These are phyloP conservation scores for Monochamus alternatus DNA, from an alignment of 2,888 invertebrate species.

Conservation along the genomic window DNA sequence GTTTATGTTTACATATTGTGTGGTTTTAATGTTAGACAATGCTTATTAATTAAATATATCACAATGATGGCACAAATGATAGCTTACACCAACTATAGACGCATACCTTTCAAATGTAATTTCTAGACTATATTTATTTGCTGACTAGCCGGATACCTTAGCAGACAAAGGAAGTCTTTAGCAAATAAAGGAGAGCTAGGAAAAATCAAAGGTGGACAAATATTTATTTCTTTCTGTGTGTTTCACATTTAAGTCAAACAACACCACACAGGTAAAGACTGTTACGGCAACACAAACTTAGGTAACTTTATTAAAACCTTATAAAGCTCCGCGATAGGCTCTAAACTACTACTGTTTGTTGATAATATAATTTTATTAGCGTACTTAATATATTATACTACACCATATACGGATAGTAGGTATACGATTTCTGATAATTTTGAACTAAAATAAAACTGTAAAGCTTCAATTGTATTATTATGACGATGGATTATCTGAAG, in stretches of 20 bases:
- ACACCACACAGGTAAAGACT: too few species aligned
- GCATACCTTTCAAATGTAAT: slow-evolving; percentile 20
- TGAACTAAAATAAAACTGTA: too few species aligned
- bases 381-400: too few species aligned
- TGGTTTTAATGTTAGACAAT: neutral
- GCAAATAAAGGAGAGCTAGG: slow-evolving; percentile 37
- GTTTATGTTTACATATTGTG: neutral
- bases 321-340: neutral
- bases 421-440: too few species aligned
- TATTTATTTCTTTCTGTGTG: slow-evolving; percentile 22
- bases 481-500: too few species aligned
- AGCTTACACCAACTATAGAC: slow-evolving; percentile 33
- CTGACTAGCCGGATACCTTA: slow-evolving; percentile 30
- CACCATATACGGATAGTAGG: too few species aligned
- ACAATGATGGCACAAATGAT: slow-evolving; percentile 28
- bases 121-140: slow-evolving; percentile 25
- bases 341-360: too few species aligned
- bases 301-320: too few species aligned
- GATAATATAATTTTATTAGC: too few species aligned
- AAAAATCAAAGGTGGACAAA: slow-evolving; percentile 21
- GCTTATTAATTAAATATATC: slow-evolving; percentile 25
- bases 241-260: too few species aligned
- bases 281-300: too few species aligned
- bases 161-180: slow-evolving; percentile 38
- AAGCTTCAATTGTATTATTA: too few species aligned